These are phyloP conservation scores for Ispidina lecontei DNA, from an alignment of 2,797 vertebrate species.

Conservation along the genomic window DNA sequence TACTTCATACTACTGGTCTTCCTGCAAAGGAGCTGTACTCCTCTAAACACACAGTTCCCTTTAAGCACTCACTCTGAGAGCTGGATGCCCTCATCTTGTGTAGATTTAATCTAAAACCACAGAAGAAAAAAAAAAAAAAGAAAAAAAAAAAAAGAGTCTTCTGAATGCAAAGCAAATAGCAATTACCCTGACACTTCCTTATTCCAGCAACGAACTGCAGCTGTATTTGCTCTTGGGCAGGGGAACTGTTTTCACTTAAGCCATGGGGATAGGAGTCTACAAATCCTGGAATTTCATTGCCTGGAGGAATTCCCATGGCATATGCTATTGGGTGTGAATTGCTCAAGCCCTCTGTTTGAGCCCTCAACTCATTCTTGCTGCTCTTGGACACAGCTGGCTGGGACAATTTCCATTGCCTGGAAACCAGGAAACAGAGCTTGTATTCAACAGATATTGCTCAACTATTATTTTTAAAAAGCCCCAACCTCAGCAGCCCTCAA, in stretches of 20 bases:
- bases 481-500: not conserved
- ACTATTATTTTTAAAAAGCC: not conserved
- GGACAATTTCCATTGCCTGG: not conserved
- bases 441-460: not conserved
- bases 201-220: not conserved
- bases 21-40: not conserved
- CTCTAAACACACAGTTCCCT: not conserved
- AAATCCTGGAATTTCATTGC: not conserved
- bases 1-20: not conserved
- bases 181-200: not conserved
- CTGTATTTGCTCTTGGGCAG: constrained; percentile 19
- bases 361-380: not conserved
- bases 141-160: not conserved
- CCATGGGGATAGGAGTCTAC: not conserved
- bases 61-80: not conserved
- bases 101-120: constrained; percentile 1
- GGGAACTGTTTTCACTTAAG: not conserved
- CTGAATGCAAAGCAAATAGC: not conserved
- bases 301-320: not conserved
- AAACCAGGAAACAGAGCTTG: not conserved
- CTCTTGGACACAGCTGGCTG: not conserved
- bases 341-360: not conserved
- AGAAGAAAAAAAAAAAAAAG: not conserved
- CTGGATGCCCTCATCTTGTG: not conserved
- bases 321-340: not conserved